A percentile compares a stretch with the other conserved stretches of the same genome.
Evolutionary conservation across 2,888 invertebrate genomes (phyloP).

Genomic region (Nycteola revayana): DNA sequence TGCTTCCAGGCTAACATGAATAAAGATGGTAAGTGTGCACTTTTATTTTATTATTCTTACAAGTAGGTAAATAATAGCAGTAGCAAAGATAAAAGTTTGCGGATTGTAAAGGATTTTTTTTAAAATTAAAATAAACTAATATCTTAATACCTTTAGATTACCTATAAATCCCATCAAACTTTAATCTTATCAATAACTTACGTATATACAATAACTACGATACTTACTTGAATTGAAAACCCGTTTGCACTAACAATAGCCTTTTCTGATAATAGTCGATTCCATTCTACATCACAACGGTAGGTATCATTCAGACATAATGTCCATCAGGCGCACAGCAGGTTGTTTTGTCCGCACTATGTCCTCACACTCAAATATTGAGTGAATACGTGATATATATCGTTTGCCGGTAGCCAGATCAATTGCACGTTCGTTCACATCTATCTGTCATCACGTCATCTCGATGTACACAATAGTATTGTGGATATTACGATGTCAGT

Average conservation of each 20-base stretch:
- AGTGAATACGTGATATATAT: constrained; percentile 63
- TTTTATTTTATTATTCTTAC: too few relatives aligned
- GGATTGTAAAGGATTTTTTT: too few relatives aligned
- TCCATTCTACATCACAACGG: constrained; percentile 24
- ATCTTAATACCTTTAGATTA: too few relatives aligned
- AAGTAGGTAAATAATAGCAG: too few relatives aligned
- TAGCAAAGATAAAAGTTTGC: too few relatives aligned
- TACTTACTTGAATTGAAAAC: constrained; percentile 11
- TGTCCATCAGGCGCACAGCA: constrained; percentile 66
- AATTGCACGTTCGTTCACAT: constrained; percentile 50
- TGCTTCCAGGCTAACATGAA: constrained; percentile 99
- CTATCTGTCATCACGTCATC: constrained; percentile 65
- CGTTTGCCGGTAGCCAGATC: constrained; percentile 43
- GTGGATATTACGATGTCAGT: constrained; percentile 34
- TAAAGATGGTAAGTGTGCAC: constrained; percentile 95
- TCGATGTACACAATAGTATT: constrained; percentile 44
- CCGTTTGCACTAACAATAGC: constrained; percentile 25
- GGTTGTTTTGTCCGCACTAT: constrained; percentile 61
- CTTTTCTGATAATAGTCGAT: constrained; percentile 36
- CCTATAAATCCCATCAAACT: too few relatives aligned
- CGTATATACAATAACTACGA: neutral
- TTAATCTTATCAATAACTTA: too few relatives aligned
- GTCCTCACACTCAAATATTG: constrained; percentile 56
- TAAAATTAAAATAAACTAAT: too few relatives aligned
- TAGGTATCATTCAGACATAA: constrained; percentile 31